phyloP scores from a whole-genome alignment of 2,113 vertebrate genomes.

The Diadophis punctatus region DNA sequence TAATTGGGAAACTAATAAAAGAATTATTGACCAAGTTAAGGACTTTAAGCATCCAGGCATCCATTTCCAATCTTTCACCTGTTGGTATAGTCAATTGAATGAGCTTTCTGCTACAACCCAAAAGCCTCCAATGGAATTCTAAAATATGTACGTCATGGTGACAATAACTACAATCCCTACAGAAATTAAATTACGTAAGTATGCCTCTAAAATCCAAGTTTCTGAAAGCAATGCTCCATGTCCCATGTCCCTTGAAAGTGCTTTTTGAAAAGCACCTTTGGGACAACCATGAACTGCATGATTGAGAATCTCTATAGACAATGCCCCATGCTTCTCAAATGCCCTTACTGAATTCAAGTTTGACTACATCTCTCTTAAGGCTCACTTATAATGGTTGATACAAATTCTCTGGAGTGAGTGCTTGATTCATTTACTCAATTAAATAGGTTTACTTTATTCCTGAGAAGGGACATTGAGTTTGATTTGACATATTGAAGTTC shows the following conservation, averaged over 20 bases:
- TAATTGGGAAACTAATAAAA: neutral
- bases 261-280: too few species aligned
- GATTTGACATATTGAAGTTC: neutral
- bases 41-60: neutral
- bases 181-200: neutral
- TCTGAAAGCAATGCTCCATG: too few species aligned
- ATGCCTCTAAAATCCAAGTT: neutral
- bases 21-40: neutral
- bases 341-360: neutral
- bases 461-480: neutral
- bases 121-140: neutral
- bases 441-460: neutral
- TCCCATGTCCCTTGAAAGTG: too few species aligned
- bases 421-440: neutral
- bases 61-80: neutral
- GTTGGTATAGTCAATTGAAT: neutral
- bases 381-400: neutral
- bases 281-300: too few species aligned
- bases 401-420: neutral
- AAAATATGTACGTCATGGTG: neutral
- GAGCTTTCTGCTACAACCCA: neutral
- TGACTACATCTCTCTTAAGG: neutral
- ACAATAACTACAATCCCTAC: neutral
- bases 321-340: neutral
- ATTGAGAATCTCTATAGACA: too few species aligned